These are phyloP conservation scores for Bombyx huttoni DNA, from an alignment of 2,888 invertebrate species.

Conservation along the genomic window DNA sequence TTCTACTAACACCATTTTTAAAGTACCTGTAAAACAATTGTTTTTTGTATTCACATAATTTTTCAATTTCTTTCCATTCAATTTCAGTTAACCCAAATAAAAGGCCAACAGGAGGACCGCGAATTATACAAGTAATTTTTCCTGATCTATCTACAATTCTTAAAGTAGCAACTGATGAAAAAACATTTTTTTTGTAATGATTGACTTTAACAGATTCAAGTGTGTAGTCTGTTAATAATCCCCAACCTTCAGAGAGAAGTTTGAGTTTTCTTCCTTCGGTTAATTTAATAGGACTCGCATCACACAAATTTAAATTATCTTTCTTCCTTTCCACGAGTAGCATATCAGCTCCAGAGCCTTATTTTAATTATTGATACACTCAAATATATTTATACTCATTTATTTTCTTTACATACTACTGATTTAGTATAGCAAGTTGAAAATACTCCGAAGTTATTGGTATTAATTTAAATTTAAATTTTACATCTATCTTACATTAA, in stretches of 20 bases:
- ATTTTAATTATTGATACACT: no score
- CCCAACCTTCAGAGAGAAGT: conserved; percentile 40
- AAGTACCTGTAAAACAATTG: conserved; percentile 62
- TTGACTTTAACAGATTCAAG: conserved; percentile 60
- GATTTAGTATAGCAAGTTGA: no score
- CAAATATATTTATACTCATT: no score
- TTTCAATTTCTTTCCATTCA: conserved; percentile 52
- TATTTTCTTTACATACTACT: no score
- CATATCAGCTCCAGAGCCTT: no score
- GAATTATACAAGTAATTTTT: conserved; percentile 44
- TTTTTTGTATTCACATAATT: conserved; percentile 30
- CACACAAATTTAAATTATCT: neutral
- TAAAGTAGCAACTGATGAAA: conserved; percentile 39
- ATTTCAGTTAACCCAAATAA: conserved; percentile 41
- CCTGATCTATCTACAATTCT: conserved; percentile 49
- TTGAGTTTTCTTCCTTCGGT: conserved; percentile 39
- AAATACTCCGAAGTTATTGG: no score
- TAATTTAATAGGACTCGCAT: conserved; percentile 32
- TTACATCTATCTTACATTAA: no score
- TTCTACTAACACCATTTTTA: conserved; percentile 44
- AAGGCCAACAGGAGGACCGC: conserved; percentile 36
- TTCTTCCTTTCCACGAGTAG: neutral
- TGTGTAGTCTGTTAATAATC: conserved; percentile 45
- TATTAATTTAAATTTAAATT: no score
- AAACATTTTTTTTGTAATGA: conserved; percentile 20